Base-by-base conservation (phyloP, 2,888 invertebrate genomes). In the Melinopterus prodromus region DNA sequence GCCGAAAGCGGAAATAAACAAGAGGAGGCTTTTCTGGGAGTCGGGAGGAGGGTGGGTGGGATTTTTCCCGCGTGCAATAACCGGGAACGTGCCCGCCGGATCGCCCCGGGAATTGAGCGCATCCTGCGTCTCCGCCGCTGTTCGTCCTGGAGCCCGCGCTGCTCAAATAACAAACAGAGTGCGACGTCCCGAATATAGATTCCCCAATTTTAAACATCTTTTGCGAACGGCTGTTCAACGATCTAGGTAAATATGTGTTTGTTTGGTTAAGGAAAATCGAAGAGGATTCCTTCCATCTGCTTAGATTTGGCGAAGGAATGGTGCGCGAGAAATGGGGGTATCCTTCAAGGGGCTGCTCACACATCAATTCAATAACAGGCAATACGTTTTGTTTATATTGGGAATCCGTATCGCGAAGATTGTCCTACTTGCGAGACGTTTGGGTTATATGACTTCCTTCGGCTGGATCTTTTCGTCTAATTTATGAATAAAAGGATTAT, bases 191-290 rank as follows among this genome's bases (percentile, higher is more conserved):
- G 86, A 87, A 87, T 87, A 87, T 86, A 86, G 86, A 86, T 86
- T 86, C 85, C 83, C 84, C 83, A 84, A 85, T 86, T 86, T 87
- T 86, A 86, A 85, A 85, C 85, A 85, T 86, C 85, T 85, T 86
- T 82, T 53, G 53, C 84, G 82, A 85, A 86, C 85, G 53, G 53
- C 86, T 86, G 86, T 85, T 86, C 86, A 83, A 84, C 83, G 84
- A 85, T 83, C 85, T 86, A 84, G 85, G 86, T 85, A 87, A 87
- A 87, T 84, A 86, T 84, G 84, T 86, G 86, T 85, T 86, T 87
- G 86, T 86, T 86, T 86, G 85, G 85, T 84, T 85, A 86, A 84
- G 84, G 85, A 83, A 82, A 86, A 86, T 86, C 84, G 85, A 85
- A 85, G 53, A 81, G 82, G 83, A 84, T 85, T 85, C 83, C 81